Conservation (phyloP, 23 tunicate genomes). For the Trididemnum miniatum region DNA sequence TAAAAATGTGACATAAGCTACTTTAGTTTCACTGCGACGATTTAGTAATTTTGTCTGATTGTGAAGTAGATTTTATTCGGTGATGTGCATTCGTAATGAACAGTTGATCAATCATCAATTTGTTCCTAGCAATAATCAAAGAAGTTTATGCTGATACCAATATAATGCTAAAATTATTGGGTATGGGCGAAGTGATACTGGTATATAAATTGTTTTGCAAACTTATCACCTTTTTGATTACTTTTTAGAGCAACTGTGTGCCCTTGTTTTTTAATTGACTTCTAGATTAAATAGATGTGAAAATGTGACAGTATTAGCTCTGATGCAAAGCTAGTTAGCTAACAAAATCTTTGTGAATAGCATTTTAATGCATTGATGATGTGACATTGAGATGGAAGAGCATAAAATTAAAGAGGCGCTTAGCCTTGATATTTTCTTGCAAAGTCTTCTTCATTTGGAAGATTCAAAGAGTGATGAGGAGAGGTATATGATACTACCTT, state of each 20-base stretch:
- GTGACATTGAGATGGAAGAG: conserved; percentile 2
- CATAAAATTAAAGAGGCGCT: conserved; percentile 18
- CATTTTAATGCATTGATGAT: not conserved
- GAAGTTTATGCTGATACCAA: too few species aligned
- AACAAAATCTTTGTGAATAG: too few species aligned
- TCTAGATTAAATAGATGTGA: not conserved
- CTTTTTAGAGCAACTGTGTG: too few species aligned
- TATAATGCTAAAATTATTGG: too few species aligned
- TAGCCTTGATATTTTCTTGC: conserved; percentile 8
- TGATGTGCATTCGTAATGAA: not conserved
- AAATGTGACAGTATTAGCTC: too few species aligned
- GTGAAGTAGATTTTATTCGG: too few species aligned
- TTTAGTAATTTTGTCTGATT: too few species aligned
- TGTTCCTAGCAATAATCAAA: not conserved
- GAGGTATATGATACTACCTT: too few species aligned
- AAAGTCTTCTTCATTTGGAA: conserved; percentile 13
- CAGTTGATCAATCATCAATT: not conserved
- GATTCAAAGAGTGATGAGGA: not conserved
- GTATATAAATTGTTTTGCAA: not conserved
- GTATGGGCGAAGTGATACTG: not conserved
- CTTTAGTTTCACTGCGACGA: too few species aligned
- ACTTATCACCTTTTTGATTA: not conserved
- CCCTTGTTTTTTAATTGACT: not conserved
- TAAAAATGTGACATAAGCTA: too few species aligned
- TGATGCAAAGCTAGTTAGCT: too few species aligned